These are phyloP conservation scores for Cosmopolites sordidus DNA, from an alignment of 2,888 invertebrate genomes.

Conservation along the genomic window DNA sequence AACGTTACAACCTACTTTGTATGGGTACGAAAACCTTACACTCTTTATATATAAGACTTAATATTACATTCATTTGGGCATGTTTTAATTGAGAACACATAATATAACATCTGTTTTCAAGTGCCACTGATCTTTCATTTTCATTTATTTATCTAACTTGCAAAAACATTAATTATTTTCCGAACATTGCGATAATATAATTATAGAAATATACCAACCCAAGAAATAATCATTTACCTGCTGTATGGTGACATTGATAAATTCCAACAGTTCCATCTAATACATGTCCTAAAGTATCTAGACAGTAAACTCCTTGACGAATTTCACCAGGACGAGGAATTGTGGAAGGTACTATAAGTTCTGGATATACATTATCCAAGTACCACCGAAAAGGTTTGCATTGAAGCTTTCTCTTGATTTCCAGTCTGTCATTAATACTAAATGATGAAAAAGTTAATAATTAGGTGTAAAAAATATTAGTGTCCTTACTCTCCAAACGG, in stretches of 20 bases:
- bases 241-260: constrained; percentile 92
- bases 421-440: constrained; percentile 81
- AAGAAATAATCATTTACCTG: constrained; percentile 42
- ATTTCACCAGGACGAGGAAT: constrained; percentile 66
- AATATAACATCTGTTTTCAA: no score
- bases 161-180: no score
- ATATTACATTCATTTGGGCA: no score
- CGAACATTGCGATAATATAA: no score
- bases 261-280: constrained; percentile 83
- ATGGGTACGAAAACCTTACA: no score
- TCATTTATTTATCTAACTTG: no score
- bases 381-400: constrained; percentile 97
- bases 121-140: no score
- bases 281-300: constrained; percentile 92
- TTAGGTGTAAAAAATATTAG: constrained; percentile 2
- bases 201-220: no score
- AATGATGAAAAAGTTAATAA: constrained; percentile 27
- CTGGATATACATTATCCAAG: constrained; percentile 88
- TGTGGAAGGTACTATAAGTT: constrained; percentile 66
- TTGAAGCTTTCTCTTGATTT: constrained; percentile 71
- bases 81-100: no score
- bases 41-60: no score
- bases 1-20: no score
- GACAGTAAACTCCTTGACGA: constrained; percentile 76
- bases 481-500: constrained; percentile 81